Evolutionary conservation across 2,888 invertebrate species (phyloP), one percentile per base, ranked within the genome.

Genomic region (Pocota personata): DNA sequence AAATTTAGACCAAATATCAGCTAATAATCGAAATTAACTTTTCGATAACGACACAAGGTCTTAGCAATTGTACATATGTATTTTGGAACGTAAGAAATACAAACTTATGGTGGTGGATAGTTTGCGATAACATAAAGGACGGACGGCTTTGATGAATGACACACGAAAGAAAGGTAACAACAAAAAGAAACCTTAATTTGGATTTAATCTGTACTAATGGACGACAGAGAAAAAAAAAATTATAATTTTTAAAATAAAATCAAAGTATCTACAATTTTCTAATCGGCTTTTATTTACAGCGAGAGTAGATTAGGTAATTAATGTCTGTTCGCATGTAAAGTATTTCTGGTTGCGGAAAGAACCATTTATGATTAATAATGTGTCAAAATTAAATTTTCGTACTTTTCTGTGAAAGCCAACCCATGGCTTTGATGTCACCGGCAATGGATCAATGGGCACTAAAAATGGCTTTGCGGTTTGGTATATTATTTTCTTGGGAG

Each of bases 1-100:
- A 71, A 71, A 57, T 57, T 71, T 71, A 71, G 71, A 46, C 57
- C n/a, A 32, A 71, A 32, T 57, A 71, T 71, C 57, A 35, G 55
- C 30, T 19, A 71, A 57, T 71, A 57, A 46, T 57, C 57, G 57
- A 71, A 71, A 21, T 57, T 71, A 71, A 46, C 57, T 57, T 35
- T 55, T 46, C 71, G 71, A 71, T 71, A 71, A 35, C 35, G 35
- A 2, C 0, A 24, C 66, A 66, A 66, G 66, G 66, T 37, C 66
- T 64, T 16, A 30, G 7, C 5, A 46, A 16, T 24, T 7, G 27
- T 27, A 14, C 14, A 43, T 5, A 40, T 3, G 14, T 10, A 62
- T 43, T 62, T 64, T 64, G 32, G 32, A 64, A 32, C 24, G 32
- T 8, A 30, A 30, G 16, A 16, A 32, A 6, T n/a, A 8, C 16